A percentile compares a stretch with the other conserved stretches of the same genome.
Evolutionary conservation across 1,140 invertebrate genomes (phyloP).

Genomic region (Papilio xuthus): DNA sequence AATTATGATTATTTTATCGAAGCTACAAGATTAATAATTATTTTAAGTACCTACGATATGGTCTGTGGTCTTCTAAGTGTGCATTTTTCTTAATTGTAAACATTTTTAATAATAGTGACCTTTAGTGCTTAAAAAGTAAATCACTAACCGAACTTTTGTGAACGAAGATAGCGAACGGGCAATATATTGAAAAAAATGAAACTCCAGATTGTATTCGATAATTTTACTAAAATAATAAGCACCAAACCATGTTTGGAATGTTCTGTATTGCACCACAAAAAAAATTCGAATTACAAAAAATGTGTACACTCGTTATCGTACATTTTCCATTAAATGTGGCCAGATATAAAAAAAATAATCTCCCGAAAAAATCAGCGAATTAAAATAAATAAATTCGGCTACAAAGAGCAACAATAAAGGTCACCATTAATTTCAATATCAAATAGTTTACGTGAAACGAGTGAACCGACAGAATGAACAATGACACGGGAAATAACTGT

Average conservation of each 20-base stretch:
- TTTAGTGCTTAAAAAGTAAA: conserved; percentile 56
- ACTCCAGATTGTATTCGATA: conserved; percentile 72
- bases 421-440: conserved; percentile 72
- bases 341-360: conserved; percentile 45
- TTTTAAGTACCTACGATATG: conserved; percentile 65
- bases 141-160: conserved; percentile 33
- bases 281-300: conserved; percentile 65
- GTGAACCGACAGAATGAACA: conserved; percentile 18
- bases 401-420: conserved; percentile 70
- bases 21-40: conserved; percentile 40
- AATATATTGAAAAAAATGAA: conserved; percentile 68
- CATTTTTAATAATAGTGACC: conserved; percentile 71
- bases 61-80: conserved; percentile 42
- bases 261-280: conserved; percentile 79
- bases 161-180: conserved; percentile 59
- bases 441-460: conserved; percentile 20
- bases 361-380: conserved; percentile 47
- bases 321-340: conserved; percentile 51
- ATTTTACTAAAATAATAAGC: conserved; percentile 79
- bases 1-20: conserved; percentile 41
- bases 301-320: conserved; percentile 54
- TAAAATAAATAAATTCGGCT: conserved; percentile 65
- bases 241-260: conserved; percentile 81
- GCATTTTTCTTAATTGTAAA: conserved; percentile 28
- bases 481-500: neutral